Evolutionary conservation across 1,140 invertebrate genomes (phyloP).

Genomic region (Anagrus nilaparvatae): DNA sequence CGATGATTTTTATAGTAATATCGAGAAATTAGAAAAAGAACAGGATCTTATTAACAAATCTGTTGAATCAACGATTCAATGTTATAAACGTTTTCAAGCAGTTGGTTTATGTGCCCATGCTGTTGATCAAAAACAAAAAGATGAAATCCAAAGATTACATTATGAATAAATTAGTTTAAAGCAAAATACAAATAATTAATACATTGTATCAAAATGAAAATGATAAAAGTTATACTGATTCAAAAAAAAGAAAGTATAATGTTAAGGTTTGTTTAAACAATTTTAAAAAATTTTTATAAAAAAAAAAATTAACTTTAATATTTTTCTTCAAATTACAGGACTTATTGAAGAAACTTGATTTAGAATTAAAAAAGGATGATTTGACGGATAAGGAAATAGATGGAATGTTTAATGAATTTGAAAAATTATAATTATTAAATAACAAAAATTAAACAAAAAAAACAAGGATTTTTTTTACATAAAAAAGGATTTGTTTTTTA

Average conservation of each 20-base stretch:
- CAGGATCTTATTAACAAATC: conserved; percentile 25
- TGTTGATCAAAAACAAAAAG: conserved; percentile 22
- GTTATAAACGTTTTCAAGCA: conserved; percentile 30
- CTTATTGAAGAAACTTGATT: conserved; percentile 2
- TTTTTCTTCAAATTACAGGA: too few relatives aligned
- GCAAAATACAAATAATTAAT: background rate
- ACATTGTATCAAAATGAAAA: background rate
- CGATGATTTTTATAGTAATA: too few relatives aligned
- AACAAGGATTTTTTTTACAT: too few relatives aligned
- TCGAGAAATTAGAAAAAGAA: too few relatives aligned
- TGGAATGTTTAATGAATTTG: conserved; percentile 2
- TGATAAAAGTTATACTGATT: background rate
- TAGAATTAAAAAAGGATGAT: conserved; percentile 5
- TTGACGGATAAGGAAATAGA: conserved; percentile 10
- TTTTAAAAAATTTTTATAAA: too few relatives aligned
- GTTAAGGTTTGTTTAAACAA: conserved; percentile 8
- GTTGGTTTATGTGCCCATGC: conserved; percentile 22
- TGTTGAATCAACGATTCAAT: conserved; percentile 17
- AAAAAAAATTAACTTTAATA: too few relatives aligned
- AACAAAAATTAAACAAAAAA: too few relatives aligned
- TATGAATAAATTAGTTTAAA: conserved; percentile 13
- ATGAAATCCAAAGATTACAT: conserved; percentile 18
- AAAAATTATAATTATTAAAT: conserved; percentile 1
- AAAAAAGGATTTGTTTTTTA: conserved; percentile 14
- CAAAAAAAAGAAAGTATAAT: background rate